Evolutionary conservation across 2,888 invertebrate genomes (phyloP).

Genomic region (Brachypterus glaber): DNA sequence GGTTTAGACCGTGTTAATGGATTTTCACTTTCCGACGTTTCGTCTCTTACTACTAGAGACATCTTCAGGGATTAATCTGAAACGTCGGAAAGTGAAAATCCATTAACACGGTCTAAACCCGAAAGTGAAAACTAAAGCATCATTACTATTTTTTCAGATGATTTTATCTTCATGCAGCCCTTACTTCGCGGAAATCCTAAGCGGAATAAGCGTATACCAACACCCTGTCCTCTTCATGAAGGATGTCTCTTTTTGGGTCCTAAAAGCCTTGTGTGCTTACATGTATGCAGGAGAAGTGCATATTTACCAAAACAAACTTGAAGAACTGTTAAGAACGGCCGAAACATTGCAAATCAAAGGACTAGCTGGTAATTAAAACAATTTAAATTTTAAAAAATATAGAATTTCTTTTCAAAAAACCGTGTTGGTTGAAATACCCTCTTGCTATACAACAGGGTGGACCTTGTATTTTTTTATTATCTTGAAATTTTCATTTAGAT

Average conservation of each 20-base stretch:
- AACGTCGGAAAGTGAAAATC: too few species aligned
- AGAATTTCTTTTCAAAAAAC: too few species aligned
- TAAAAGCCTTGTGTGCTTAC: conserved; percentile 44
- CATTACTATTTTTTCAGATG: conserved; percentile 40
- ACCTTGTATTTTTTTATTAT: too few species aligned
- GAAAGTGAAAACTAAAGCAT: neutral
- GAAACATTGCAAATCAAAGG: conserved; percentile 41
- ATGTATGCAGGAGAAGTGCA: conserved; percentile 47
- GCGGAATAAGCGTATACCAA: conserved; percentile 38
- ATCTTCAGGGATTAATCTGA: too few species aligned
- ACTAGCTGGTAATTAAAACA: conserved; percentile 31
- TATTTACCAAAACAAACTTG: conserved; percentile 41
- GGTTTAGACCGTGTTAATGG: too few species aligned
- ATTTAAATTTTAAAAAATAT: too few species aligned
- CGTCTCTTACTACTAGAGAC: too few species aligned
- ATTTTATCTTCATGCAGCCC: conserved; percentile 45
- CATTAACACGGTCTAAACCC: too few species aligned
- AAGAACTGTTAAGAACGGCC: conserved; percentile 41
- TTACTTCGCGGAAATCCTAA: conserved; percentile 44
- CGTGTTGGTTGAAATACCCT: too few species aligned
- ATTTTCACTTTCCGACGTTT: too few species aligned
- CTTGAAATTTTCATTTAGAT: too few species aligned
- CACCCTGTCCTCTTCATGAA: conserved; percentile 45
- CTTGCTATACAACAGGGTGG: too few species aligned
- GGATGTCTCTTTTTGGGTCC: conserved; percentile 43